Conservation (phyloP, 2,888 invertebrate species). For the Phortica okadai region DNA sequence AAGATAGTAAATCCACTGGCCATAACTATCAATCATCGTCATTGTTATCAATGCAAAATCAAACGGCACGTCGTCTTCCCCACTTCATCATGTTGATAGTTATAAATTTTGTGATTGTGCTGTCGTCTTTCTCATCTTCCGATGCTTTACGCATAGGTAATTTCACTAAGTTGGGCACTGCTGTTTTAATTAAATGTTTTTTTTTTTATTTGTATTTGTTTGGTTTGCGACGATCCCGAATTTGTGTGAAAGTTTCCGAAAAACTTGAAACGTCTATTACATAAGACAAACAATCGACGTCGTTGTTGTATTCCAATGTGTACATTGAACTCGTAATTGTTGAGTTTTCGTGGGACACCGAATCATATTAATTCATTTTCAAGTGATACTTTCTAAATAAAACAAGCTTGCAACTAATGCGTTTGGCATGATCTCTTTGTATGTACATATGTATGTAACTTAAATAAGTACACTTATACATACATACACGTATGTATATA, state of each 20-base stretch:
- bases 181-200: conserved; percentile 29
- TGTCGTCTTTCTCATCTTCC: conserved; percentile 44
- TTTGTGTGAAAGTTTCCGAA: conserved; percentile 63
- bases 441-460: too few species aligned
- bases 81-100: background rate
- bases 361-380: too few species aligned
- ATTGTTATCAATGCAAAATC: conserved; percentile 49
- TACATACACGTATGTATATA: conserved; percentile 38
- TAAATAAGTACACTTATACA: conserved; percentile 15
- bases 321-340: conserved; percentile 61
- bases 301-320: conserved; percentile 38
- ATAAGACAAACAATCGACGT: conserved; percentile 15
- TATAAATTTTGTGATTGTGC: background rate
- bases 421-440: too few species aligned
- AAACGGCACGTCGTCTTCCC: conserved; percentile 25
- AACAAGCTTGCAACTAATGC: too few species aligned
- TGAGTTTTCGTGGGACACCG: background rate
- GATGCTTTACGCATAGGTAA: conserved; percentile 65
- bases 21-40: conserved; percentile 37
- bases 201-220: conserved; percentile 39
- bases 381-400: too few species aligned
- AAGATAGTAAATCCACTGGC: conserved; percentile 38
- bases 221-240: too few species aligned
- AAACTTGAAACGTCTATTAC: conserved; percentile 37
- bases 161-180: conserved; percentile 58